A percentile compares a stretch with the other conserved stretches of the same genome.
phyloP scores from a whole-genome alignment of 2,888 invertebrate genomes.

The Homarus gammarus region DNA sequence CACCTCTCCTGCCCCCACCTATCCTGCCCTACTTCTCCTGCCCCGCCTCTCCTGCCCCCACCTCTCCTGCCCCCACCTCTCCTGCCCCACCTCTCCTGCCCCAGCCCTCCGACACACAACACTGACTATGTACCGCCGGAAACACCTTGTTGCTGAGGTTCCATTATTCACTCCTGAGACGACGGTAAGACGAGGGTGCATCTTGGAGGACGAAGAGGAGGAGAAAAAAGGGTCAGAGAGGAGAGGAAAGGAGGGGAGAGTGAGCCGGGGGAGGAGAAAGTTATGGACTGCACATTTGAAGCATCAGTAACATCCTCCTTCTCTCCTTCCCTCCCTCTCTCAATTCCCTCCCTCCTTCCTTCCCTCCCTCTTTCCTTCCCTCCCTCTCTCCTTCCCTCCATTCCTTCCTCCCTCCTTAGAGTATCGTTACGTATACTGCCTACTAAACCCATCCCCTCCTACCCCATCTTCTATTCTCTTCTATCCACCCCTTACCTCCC shows the following conservation, averaged over 20 bases:
- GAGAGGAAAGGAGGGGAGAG: too few species aligned
- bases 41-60: too few species aligned
- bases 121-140: too few species aligned
- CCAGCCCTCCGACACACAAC: not conserved
- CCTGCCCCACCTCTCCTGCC: not conserved
- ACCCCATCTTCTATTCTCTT: not conserved
- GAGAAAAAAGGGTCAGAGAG: not conserved
- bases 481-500: not conserved
- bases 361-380: not conserved
- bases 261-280: not conserved
- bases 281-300: not conserved
- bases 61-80: too few species aligned
- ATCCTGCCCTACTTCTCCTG: too few species aligned
- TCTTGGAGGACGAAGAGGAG: not conserved
- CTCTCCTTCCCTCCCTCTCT: too few species aligned
- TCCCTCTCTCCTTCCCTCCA: not conserved
- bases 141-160: too few species aligned
- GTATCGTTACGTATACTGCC: too few species aligned
- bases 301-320: too few species aligned
- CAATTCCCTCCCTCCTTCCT: too few species aligned
- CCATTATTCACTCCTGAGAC: not conserved
- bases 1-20: too few species aligned
- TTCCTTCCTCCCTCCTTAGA: not conserved
- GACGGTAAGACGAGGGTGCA: not conserved
- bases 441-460: not conserved